Conservation (phyloP, 2,797 vertebrate genomes). For the Mareca penelope region DNA sequence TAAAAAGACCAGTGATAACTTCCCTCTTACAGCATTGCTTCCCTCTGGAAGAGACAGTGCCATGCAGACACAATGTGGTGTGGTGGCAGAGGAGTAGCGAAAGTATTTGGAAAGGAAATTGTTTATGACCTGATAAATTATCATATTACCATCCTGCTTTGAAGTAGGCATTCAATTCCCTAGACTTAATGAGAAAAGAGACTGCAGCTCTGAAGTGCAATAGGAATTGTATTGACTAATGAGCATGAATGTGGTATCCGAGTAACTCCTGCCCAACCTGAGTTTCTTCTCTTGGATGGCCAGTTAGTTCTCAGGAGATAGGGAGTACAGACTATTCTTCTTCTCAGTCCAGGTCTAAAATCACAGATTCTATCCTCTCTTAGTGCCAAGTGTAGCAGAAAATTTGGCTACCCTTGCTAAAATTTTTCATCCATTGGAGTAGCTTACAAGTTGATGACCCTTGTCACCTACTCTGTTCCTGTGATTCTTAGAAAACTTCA, state of each 20-base stretch:
- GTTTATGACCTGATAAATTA: not conserved
- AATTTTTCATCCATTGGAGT: not conserved
- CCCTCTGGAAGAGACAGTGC: rapidly evolving
- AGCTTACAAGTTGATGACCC: not conserved
- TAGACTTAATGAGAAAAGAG: not conserved
- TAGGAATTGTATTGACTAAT: not conserved
- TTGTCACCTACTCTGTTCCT: not conserved
- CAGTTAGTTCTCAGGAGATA: not conserved
- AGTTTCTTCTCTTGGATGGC: not conserved
- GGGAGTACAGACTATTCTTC: not conserved
- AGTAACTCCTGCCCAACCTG: not conserved
- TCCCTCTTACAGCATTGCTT: not conserved
- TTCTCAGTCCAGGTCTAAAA: not conserved
- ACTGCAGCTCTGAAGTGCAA: not conserved
- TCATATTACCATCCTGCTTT: too few species aligned
- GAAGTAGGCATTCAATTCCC: not conserved
- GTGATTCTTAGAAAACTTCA: not conserved
- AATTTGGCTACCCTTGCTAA: not conserved
- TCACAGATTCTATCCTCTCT: not conserved
- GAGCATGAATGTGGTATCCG: not conserved
- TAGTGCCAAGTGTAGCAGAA: not conserved
- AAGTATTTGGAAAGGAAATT: not conserved
- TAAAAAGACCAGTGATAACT: not conserved
- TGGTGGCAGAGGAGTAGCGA: not conserved
- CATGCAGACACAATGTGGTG: not conserved